These are phyloP conservation scores for Clarias macrocephalus DNA, from an alignment of 2,113 vertebrate species.

Conservation along the genomic window DNA sequence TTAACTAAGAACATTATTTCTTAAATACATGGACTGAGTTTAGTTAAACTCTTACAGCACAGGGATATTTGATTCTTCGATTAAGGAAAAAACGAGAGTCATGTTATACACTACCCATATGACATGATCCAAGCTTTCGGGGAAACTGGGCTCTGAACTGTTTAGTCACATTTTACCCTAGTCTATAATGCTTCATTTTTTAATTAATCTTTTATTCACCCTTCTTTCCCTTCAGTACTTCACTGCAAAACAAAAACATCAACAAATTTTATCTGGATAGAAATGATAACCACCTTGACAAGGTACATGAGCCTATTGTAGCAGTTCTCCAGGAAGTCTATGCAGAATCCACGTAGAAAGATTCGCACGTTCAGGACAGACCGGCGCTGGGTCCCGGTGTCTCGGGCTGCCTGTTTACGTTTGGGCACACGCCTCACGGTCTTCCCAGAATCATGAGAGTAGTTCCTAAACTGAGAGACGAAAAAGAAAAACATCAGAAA, in stretches of 20 bases:
- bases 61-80: not conserved
- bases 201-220: not conserved
- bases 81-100: accelerated
- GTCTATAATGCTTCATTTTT: not conserved
- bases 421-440: constrained; percentile 78
- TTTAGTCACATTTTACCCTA: not conserved
- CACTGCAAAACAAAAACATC: not conserved
- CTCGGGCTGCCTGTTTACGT: constrained; percentile 74
- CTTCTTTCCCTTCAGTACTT: not conserved
- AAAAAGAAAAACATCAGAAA: not conserved
- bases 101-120: not conserved
- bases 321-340: constrained; percentile 90
- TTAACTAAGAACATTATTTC: not conserved
- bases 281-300: constrained; percentile 81
- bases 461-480: constrained; percentile 81
- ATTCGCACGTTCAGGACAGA: constrained; percentile 89
- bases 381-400: constrained; percentile 71
- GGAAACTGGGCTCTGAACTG: not conserved
- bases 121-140: not conserved
- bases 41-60: not conserved
- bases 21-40: not conserved
- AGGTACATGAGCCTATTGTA: constrained; percentile 94
- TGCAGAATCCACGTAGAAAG: constrained; percentile 87
- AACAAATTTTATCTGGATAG: not conserved
- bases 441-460: constrained; percentile 88